Evolutionary conservation across 2,888 invertebrate species (phyloP).

Genomic region (Schizaphis graminum): DNA sequence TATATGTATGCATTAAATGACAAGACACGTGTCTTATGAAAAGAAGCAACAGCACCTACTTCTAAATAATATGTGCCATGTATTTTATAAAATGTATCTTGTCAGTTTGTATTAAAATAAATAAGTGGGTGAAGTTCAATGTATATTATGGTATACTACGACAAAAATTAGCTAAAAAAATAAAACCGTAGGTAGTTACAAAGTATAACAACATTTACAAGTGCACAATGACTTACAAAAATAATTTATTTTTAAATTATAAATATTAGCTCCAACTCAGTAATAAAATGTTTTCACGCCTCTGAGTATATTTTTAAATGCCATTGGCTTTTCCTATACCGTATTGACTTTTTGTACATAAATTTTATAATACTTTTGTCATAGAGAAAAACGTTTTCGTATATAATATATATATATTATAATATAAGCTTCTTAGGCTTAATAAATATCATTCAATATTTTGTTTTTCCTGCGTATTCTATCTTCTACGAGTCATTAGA

Average conservation of each 20-base stretch:
- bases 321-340: neutral
- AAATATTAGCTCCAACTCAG: neutral
- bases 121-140: no score
- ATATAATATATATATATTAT: no score
- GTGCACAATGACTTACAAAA: neutral
- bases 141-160: neutral
- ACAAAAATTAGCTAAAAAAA: conserved; percentile 3
- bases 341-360: neutral
- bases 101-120: neutral
- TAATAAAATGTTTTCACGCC: neutral
- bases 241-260: neutral
- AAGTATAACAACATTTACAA: neutral
- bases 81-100: neutral
- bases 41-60: neutral
- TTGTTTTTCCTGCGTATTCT: neutral
- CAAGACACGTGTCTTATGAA: neutral
- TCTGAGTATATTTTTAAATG: neutral
- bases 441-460: neutral
- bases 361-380: neutral
- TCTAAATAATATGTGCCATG: neutral
- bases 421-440: neutral
- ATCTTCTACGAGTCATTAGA: neutral
- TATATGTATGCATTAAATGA: neutral
- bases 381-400: neutral
- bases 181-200: neutral